phyloP scores from a whole-genome alignment of 2,888 invertebrate species.

The Gnatocerus cornutus region DNA sequence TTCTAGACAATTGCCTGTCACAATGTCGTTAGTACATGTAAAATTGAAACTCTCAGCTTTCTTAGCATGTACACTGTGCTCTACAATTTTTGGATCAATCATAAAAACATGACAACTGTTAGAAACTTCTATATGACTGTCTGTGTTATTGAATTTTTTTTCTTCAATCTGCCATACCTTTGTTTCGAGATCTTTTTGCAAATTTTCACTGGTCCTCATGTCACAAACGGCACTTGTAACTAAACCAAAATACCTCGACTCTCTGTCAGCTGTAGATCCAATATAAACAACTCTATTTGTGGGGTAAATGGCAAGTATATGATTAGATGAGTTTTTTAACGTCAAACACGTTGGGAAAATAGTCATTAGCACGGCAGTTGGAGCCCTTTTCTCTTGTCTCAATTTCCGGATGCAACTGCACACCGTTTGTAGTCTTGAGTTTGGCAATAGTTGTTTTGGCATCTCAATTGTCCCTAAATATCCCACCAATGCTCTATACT shows the following conservation, averaged over 20 bases:
- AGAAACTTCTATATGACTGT: conserved; percentile 77
- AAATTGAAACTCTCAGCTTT: conserved; percentile 90
- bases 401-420: conserved; percentile 91
- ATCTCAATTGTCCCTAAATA: conserved; percentile 98
- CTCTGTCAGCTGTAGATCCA: conserved; percentile 92
- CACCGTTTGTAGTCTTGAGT: conserved; percentile 84
- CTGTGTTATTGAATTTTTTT: conserved; percentile 59
- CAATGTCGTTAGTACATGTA: conserved; percentile 85
- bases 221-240: conserved; percentile 86
- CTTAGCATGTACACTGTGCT: conserved; percentile 86
- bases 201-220: conserved; percentile 57
- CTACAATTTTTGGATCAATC: conserved; percentile 89
- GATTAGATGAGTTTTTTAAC: conserved; percentile 85
- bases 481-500: conserved; percentile 91
- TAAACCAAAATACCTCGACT: conserved; percentile 93
- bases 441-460: conserved; percentile 86
- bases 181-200: conserved; percentile 51
- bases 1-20: conserved; percentile 87
- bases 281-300: conserved; percentile 90
- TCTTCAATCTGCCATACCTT: conserved; percentile 50
- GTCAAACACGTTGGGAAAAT: conserved; percentile 87
- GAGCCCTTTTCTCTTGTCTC: conserved; percentile 90
- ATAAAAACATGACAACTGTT: conserved; percentile 97
- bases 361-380: conserved; percentile 88
- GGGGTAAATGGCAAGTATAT: conserved; percentile 89